Percentiles rank a stretch among this genome's conserved stretches.
These are phyloP conservation scores for Apodemia zela DNA, from an alignment of 2,888 invertebrate species.

Conservation along the genomic window DNA sequence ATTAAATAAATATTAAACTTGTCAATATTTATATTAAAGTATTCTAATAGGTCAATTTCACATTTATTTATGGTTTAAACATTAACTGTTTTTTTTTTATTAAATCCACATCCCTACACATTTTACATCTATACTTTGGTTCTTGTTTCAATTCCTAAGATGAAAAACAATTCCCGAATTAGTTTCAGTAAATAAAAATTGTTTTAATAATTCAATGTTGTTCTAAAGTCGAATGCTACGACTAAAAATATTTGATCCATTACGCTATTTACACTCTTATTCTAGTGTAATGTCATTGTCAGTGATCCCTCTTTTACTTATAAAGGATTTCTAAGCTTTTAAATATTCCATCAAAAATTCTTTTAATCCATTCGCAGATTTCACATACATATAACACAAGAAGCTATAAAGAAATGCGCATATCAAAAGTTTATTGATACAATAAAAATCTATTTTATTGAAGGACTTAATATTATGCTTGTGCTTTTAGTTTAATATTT, in stretches of 20 bases:
- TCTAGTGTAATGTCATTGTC: constrained; percentile 48
- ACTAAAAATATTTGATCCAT: constrained; percentile 48
- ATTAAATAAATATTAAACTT: constrained; percentile 8
- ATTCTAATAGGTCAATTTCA: constrained; percentile 17
- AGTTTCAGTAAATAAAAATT: constrained; percentile 10
- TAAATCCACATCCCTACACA: constrained; percentile 28
- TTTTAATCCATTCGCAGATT: constrained; percentile 1
- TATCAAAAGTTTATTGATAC: constrained; percentile 18
- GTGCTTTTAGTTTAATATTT: constrained; percentile 4
- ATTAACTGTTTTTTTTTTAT: constrained; percentile 28
- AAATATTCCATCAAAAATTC: constrained; percentile 15
- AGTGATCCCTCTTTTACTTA: constrained; percentile 69
- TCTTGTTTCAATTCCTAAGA: constrained; percentile 67
- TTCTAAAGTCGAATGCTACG: constrained; percentile 40
- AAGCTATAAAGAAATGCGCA: constrained; percentile 8
- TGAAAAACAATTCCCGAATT: constrained; percentile 61
- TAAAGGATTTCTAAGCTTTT: constrained; percentile 42
- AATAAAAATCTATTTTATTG: not conserved
- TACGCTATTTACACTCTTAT: constrained; percentile 63
- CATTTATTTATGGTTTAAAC: constrained; percentile 25
- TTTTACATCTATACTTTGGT: constrained; percentile 55
- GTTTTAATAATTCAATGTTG: constrained; percentile 1
- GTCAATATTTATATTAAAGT: constrained; percentile 9
- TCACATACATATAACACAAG: constrained; percentile 7
- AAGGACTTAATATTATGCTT: not conserved